These are phyloP conservation scores for Drosophila athabasca DNA, from an alignment of 1,140 invertebrate species.

Conservation along the genomic window DNA sequence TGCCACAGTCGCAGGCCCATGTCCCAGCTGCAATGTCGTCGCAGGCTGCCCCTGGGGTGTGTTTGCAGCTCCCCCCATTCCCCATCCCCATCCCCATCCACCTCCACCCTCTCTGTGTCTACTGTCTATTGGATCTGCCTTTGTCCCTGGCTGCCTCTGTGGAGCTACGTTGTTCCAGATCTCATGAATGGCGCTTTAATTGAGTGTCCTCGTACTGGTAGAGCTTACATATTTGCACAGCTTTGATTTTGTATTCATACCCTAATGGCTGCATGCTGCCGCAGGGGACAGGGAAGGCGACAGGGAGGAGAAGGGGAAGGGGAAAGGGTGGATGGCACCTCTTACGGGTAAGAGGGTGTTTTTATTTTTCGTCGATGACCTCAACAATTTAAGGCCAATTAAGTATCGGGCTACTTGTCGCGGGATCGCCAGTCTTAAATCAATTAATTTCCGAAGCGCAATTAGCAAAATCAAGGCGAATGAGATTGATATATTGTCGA, in stretches of 20 bases:
- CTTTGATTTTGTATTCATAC: slow-evolving; percentile 72
- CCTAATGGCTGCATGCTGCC: no score
- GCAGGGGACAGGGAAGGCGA: no score
- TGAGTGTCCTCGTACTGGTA: slow-evolving; percentile 46
- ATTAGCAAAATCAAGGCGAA: slow-evolving; percentile 52
- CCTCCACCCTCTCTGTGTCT: no score
- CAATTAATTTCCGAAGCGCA: slow-evolving; percentile 74
- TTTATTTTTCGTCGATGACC: slow-evolving; percentile 2
- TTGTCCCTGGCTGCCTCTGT: no score
- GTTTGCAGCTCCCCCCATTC: no score
- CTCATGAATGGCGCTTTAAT: slow-evolving; percentile 70
- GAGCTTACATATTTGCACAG: slow-evolving; percentile 52
- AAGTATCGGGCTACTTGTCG: slow-evolving; percentile 13
- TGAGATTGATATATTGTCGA: slow-evolving; percentile 1
- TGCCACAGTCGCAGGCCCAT: slow-evolving; percentile 11
- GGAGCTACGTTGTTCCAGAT: slow-evolving; percentile 43
- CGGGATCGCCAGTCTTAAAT: slow-evolving; percentile 60
- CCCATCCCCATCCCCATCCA: no score
- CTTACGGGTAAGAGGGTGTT: not conserved
- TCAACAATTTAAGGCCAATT: slow-evolving; percentile 49
- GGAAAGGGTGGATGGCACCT: no score
- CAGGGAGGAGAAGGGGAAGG: no score
- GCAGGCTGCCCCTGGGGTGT: no score
- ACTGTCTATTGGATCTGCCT: no score
- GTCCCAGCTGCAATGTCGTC: not conserved